Conservation (phyloP, 2,113 vertebrate species). For the Eulemur rufifrons region DNA sequence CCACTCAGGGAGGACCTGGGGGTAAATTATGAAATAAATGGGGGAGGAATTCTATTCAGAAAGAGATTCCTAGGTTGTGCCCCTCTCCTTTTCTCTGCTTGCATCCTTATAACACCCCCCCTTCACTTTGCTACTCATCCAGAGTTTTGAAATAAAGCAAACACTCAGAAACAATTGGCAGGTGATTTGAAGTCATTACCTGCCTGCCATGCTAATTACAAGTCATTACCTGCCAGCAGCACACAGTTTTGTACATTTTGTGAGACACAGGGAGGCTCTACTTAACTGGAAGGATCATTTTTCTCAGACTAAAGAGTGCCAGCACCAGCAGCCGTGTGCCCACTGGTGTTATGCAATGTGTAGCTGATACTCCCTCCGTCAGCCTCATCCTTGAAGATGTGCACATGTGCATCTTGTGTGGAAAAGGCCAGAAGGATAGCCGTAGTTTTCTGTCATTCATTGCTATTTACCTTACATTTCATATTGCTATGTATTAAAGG, state of each 20-base stretch:
- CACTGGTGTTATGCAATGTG: background rate
- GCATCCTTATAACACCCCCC: background rate
- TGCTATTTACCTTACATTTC: background rate
- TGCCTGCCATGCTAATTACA: conserved; percentile 74
- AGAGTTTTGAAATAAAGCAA: conserved; percentile 59
- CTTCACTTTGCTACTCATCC: conserved; percentile 48
- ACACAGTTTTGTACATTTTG: conserved; percentile 55
- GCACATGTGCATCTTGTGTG: background rate
- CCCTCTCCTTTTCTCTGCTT: conserved; percentile 31
- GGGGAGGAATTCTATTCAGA: background rate
- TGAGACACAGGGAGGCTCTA: conserved; percentile 61
- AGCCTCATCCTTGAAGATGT: background rate
- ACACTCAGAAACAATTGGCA: conserved; percentile 72
- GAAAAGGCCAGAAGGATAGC: background rate
- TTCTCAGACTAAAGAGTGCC: conserved; percentile 61
- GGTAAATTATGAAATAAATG: conserved; percentile 52
- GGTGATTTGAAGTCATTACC: conserved; percentile 76
- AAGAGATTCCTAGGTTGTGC: conserved; percentile 7
- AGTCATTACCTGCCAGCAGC: conserved; percentile 71
- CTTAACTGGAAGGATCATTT: conserved; percentile 73
- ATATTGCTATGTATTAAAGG: background rate
- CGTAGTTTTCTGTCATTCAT: background rate
- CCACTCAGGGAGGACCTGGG: background rate
- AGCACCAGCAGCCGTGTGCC: conserved; percentile 2
- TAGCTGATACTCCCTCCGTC: background rate